These are phyloP conservation scores for Sebastes minor DNA, from an alignment of 2,797 vertebrate genomes.

Conservation along the genomic window DNA sequence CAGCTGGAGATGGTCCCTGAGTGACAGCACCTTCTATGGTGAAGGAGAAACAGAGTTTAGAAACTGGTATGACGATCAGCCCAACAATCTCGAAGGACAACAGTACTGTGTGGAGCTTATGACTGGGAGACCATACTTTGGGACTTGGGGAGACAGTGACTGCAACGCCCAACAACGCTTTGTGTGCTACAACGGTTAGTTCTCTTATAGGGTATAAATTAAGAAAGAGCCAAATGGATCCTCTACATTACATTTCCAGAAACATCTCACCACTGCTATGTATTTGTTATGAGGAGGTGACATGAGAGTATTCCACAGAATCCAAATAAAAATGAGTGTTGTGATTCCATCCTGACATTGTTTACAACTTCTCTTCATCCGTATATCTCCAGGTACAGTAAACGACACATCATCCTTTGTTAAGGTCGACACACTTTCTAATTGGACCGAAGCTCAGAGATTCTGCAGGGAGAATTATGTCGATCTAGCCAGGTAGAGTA, in stretches of 20 bases:
- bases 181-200: constrained; percentile 59
- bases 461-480: constrained; percentile 43
- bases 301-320: background rate
- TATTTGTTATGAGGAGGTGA: background rate
- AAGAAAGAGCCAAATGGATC: background rate
- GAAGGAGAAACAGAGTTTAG: constrained; percentile 29
- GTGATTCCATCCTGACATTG: background rate
- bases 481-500: constrained; percentile 47
- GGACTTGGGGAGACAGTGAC: rapidly evolving
- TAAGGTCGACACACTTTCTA: rapidly evolving
- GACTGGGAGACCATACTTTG: rapidly evolving
- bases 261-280: background rate
- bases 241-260: background rate
- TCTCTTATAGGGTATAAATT: background rate
- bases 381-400: constrained; percentile 4
- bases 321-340: background rate
- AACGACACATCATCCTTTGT: constrained; percentile 4
- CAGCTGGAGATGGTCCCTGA: constrained; percentile 61
- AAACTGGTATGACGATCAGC: background rate
- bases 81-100: background rate
- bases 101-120: constrained; percentile 27
- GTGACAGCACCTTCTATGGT: constrained; percentile 36
- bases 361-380: background rate
- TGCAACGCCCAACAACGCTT: rapidly evolving
- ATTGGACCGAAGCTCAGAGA: constrained; percentile 26